Percentiles rank a stretch among this genome's conserved stretches.
These are phyloP conservation scores for Microctonus aethiopoides DNA, from an alignment of 2,888 invertebrate species.

Conservation along the genomic window DNA sequence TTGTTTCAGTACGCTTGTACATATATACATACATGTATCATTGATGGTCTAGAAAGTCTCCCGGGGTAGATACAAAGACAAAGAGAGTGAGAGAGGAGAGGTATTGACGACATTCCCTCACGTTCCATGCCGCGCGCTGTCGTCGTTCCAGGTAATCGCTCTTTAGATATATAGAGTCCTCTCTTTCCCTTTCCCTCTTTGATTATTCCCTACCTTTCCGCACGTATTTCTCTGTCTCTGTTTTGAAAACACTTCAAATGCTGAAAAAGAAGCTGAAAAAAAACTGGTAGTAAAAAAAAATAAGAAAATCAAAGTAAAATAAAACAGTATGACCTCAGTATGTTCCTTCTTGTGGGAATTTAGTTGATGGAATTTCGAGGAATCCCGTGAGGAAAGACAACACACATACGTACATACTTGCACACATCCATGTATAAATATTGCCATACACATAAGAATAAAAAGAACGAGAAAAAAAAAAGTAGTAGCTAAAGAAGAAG, in stretches of 20 bases:
- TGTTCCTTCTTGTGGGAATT: conserved; percentile 28
- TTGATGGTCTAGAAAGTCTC: too few species aligned
- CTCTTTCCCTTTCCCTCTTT: background rate
- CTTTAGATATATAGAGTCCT: conserved; percentile 33
- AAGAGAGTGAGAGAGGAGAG: background rate
- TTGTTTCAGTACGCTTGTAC: too few species aligned
- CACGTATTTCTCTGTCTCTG: too few species aligned
- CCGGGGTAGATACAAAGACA: background rate
- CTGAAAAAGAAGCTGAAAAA: background rate
- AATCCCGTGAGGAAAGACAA: conserved; percentile 31
- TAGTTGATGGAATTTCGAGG: conserved; percentile 37
- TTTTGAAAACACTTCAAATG: background rate
- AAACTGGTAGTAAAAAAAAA: background rate
- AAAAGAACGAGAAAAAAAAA: conserved; percentile 31
- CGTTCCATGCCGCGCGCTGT: conserved; percentile 56
- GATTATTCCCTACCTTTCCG: background rate
- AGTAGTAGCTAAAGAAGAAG: conserved; percentile 41
- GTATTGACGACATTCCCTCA: conserved; percentile 64
- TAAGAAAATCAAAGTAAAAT: background rate
- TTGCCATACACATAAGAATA: background rate
- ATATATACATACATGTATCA: too few species aligned
- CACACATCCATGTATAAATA: too few species aligned
- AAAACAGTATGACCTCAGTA: conserved; percentile 19
- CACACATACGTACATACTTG: conserved; percentile 13
- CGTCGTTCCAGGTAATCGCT: conserved; percentile 55